Percentiles rank a stretch among this genome's conserved stretches.
Evolutionary conservation across 2,113 vertebrate species (phyloP).

Genomic region (Bos indicus): DNA sequence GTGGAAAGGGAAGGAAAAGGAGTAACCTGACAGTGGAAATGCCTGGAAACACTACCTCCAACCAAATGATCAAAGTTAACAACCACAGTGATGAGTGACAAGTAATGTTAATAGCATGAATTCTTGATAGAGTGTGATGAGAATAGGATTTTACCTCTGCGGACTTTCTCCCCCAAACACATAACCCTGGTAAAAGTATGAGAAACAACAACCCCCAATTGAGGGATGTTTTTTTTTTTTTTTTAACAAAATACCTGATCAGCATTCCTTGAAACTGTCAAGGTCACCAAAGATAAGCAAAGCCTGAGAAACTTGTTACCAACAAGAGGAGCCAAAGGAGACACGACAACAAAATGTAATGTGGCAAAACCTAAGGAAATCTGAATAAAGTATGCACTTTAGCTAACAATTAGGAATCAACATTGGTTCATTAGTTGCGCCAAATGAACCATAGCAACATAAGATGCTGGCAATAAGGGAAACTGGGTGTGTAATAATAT

Average conservation of each 20-base stretch:
- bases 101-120: background rate
- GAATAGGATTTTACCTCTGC: background rate
- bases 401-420: background rate
- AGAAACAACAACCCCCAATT: background rate
- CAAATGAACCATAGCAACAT: background rate
- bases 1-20: background rate
- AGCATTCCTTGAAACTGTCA: background rate
- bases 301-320: background rate
- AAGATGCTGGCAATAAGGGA: background rate
- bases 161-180: background rate
- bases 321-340: background rate
- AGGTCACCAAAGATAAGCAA: background rate
- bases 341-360: background rate
- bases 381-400: background rate
- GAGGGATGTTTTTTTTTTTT: background rate
- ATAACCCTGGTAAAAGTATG: no score
- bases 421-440: background rate
- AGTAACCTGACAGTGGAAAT: background rate
- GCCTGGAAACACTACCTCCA: background rate
- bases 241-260: background rate
- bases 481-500: background rate
- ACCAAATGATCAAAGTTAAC: background rate
- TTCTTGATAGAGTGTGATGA: background rate
- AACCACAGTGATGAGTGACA: background rate
- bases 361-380: background rate